These are phyloP conservation scores for Potamarius usumacintae DNA, from an alignment of 2,113 vertebrate genomes.

Conservation along the genomic window DNA sequence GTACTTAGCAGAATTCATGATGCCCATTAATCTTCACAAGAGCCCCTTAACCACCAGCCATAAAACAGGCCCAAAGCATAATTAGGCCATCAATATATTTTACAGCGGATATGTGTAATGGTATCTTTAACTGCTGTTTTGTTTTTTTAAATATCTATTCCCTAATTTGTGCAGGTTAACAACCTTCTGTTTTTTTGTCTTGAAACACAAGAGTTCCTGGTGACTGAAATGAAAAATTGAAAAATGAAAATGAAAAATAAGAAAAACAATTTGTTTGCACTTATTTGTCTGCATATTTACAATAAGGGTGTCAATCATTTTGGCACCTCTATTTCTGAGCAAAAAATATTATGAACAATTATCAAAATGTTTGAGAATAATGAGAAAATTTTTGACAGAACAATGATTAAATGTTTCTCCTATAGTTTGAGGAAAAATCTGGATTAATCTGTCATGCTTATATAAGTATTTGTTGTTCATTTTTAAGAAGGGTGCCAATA, in stretches of 20 bases:
- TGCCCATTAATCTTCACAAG: background rate
- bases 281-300: background rate
- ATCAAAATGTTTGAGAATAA: background rate
- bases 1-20: background rate
- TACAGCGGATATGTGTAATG: background rate
- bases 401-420: background rate
- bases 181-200: background rate
- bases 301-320: too few species aligned
- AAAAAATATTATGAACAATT: background rate
- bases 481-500: background rate
- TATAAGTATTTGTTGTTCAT: background rate
- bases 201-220: background rate
- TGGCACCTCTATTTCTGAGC: background rate
- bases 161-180: background rate
- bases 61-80: conserved; percentile 7
- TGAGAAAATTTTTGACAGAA: background rate
- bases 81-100: background rate
- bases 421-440: background rate
- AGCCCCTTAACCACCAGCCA: background rate
- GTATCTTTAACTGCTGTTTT: background rate
- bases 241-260: background rate
- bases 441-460: background rate
- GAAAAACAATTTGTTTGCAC: background rate
- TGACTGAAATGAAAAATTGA: background rate
- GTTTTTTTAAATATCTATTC: background rate